Conservation (phyloP, 2,888 invertebrate species). For the Elegia similella region DNA sequence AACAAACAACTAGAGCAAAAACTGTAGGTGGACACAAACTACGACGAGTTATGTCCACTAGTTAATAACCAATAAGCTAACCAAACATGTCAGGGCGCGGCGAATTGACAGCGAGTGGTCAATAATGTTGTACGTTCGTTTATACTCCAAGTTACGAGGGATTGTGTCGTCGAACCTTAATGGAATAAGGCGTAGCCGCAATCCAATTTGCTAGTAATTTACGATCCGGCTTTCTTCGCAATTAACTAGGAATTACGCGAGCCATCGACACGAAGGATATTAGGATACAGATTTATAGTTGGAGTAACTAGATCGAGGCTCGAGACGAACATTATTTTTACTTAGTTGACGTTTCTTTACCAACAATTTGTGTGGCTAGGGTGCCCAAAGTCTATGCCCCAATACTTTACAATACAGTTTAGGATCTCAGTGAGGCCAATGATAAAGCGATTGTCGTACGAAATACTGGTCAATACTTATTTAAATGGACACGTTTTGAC, state of each 20-base stretch:
- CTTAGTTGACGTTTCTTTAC: no score
- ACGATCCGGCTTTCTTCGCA: conserved; percentile 14
- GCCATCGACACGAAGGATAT: neutral
- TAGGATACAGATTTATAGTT: neutral
- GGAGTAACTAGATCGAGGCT: neutral
- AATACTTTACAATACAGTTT: no score
- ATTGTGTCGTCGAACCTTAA: neutral
- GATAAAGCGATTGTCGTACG: no score
- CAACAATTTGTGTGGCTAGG: no score
- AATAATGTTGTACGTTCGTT: neutral
- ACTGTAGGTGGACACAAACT: neutral
- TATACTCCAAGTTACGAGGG: neutral
- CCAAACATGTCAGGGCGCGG: conserved; percentile 1
- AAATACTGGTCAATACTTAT: no score
- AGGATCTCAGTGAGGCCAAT: no score
- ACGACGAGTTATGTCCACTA: neutral
- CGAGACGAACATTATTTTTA: neutral
- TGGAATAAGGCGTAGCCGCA: conserved; percentile 13
- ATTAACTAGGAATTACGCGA: conserved; percentile 13
- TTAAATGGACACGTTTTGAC: no score
- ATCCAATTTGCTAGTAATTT: conserved; percentile 16
- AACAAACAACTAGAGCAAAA: neutral
- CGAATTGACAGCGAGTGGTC: conserved; percentile 1
- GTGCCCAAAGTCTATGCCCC: no score
- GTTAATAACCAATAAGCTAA: conserved; percentile 2